A percentile compares a stretch with the other conserved stretches of the same genome.
Conservation (phyloP, 2,113 vertebrate species). For the Chrysochloris asiatica region DNA sequence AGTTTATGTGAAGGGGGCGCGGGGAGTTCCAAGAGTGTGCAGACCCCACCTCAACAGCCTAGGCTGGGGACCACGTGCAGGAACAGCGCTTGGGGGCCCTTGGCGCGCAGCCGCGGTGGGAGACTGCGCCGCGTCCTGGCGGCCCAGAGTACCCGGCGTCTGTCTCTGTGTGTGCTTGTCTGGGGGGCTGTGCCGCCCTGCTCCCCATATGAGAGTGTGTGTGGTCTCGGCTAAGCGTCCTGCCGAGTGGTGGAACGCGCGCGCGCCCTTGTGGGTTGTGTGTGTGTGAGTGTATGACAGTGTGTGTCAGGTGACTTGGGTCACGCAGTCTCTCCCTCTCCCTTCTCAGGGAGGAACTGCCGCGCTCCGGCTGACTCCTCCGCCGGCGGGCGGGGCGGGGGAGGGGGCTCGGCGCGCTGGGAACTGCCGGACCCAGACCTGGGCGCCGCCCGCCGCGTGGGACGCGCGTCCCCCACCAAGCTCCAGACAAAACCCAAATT, state of each 20-base stretch:
- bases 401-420: constrained; percentile 54
- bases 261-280: constrained; percentile 40
- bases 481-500: constrained; percentile 42
- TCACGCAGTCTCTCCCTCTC: constrained; percentile 83
- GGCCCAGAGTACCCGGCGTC: background rate
- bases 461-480: constrained; percentile 17
- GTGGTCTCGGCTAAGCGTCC: background rate
- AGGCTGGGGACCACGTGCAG: constrained; percentile 42
- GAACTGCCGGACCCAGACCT: constrained; percentile 42
- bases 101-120: constrained; percentile 57
- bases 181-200: background rate
- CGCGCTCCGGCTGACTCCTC: constrained; percentile 76
- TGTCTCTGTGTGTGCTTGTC: background rate
- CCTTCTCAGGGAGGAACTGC: constrained; percentile 77
- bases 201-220: background rate
- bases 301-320: constrained; percentile 87
- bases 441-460: constrained; percentile 51
- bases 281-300: constrained; percentile 51
- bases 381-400: constrained; percentile 61
- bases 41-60: background rate
- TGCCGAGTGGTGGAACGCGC: constrained; percentile 35
- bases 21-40: background rate
- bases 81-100: background rate
- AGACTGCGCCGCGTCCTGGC: background rate
- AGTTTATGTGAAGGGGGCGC: background rate